Percentiles rank a stretch among this genome's conserved stretches.
phyloP scores from a whole-genome alignment of 1,140 invertebrate genomes.

The Drosophila rufa region DNA sequence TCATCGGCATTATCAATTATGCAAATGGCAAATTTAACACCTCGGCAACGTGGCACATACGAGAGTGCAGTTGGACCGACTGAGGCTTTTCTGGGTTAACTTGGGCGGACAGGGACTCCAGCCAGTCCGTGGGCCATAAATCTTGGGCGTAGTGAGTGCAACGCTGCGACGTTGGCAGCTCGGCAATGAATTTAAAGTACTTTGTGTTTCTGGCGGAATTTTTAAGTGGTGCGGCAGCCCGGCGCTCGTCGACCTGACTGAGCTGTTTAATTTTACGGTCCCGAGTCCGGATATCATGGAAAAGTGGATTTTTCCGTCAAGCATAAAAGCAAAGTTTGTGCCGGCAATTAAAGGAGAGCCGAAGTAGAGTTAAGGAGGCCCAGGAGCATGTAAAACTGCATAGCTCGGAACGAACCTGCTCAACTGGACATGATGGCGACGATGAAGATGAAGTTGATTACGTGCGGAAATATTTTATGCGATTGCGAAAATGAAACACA shows the following conservation, averaged over 20 bases:
- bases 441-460: conserved; percentile 25
- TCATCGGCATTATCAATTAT: conserved; percentile 77
- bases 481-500: conserved; percentile 73
- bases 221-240: conserved; percentile 54
- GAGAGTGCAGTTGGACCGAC: conserved; percentile 8
- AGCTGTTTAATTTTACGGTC: conserved; percentile 67
- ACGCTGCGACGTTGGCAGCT: conserved; percentile 31
- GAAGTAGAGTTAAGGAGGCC: conserved; percentile 9
- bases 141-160: conserved; percentile 51
- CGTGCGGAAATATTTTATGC: conserved; percentile 54
- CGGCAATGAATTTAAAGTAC: conserved; percentile 77
- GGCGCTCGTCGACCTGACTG: conserved; percentile 7
- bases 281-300: conserved; percentile 71
- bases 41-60: conserved; percentile 63
- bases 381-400: conserved; percentile 42
- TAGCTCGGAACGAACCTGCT: conserved; percentile 3
- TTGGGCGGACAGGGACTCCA: conserved; percentile 12
- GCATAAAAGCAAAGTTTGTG: conserved; percentile 75
- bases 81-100: neutral
- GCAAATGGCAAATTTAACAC: conserved; percentile 80
- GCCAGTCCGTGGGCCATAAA: conserved; percentile 54
- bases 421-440: conserved; percentile 1
- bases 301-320: conserved; percentile 83
- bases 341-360: conserved; percentile 49
- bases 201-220: conserved; percentile 61